Percentiles rank a stretch among this genome's conserved stretches.
phyloP scores from a whole-genome alignment of 2,113 vertebrate genomes.

The Ceuthmochares aereus region DNA sequence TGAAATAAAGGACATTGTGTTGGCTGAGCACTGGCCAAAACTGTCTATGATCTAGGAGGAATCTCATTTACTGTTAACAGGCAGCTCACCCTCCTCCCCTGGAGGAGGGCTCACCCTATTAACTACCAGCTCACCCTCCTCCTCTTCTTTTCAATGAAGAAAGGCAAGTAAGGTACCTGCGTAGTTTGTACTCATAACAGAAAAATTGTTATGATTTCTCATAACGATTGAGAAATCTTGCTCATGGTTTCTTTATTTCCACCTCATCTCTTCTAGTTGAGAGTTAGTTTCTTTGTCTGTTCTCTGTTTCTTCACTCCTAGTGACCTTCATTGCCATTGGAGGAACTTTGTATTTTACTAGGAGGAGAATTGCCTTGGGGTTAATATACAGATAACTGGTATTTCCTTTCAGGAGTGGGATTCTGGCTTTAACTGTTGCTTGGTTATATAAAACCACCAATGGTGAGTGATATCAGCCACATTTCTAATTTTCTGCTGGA shows the following conservation, averaged over 20 bases:
- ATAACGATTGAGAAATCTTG: not conserved
- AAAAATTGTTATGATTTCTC: not conserved
- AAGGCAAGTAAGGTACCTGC: not conserved
- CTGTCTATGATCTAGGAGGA: not conserved
- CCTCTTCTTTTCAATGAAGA: not conserved
- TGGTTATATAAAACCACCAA: not conserved
- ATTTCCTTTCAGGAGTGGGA: constrained; percentile 22
- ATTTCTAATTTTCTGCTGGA: not conserved
- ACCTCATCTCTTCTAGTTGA: not conserved
- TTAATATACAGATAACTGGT: not conserved
- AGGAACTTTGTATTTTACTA: not conserved
- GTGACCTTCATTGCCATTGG: not conserved
- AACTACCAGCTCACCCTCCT: not conserved
- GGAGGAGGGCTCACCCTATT: too few relatives aligned
- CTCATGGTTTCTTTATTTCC: not conserved
- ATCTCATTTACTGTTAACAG: not conserved
- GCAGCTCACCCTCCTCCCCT: not conserved
- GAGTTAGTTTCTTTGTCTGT: not conserved
- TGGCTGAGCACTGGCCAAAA: not conserved
- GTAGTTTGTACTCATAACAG: not conserved
- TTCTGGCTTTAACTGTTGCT: not conserved
- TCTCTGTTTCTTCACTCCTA: not conserved
- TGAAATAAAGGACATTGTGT: not conserved
- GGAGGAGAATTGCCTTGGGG: constrained; percentile 11
- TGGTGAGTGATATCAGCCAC: not conserved